These are phyloP conservation scores for Stenurella melanura DNA, from an alignment of 2,888 invertebrate genomes.

Conservation along the genomic window DNA sequence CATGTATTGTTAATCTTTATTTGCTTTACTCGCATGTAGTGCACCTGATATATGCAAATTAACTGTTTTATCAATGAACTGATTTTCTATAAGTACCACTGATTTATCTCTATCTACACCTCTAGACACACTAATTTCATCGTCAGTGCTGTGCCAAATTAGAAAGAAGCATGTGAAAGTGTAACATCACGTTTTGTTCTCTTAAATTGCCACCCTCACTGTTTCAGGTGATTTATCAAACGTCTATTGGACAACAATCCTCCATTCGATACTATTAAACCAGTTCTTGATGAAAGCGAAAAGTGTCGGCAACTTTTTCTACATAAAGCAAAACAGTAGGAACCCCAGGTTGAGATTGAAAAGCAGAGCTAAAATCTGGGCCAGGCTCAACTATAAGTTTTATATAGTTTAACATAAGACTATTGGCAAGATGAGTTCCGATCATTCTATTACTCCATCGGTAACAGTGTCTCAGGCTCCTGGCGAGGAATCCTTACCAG, in stretches of 20 bases:
- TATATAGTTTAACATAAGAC: constrained; percentile 7
- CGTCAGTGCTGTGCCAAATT: not conserved
- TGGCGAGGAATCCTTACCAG: constrained; percentile 36
- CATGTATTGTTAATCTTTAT: too few relatives aligned
- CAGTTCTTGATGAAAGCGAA: constrained; percentile 34
- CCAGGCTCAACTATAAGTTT: constrained; percentile 24
- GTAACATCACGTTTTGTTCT: not conserved
- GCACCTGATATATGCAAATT: not conserved
- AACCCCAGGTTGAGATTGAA: constrained; percentile 10
- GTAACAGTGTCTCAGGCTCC: too few relatives aligned
- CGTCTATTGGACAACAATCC: not conserved
- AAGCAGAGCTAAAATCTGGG: constrained; percentile 14
- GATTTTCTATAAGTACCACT: not conserved
- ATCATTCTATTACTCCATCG: not conserved
- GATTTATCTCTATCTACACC: not conserved
- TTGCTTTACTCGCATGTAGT: too few relatives aligned
- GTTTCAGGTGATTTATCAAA: constrained; percentile 8
- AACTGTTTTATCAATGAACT: not conserved
- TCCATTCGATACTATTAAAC: not conserved
- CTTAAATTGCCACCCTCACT: not conserved
- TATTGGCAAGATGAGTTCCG: not conserved
- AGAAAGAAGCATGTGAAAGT: not conserved
- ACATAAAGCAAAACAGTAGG: not conserved
- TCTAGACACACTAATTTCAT: not conserved
- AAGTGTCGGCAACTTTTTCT: not conserved